Conservation (phyloP, 2,797 vertebrate species). For the Artibeus lituratus region DNA sequence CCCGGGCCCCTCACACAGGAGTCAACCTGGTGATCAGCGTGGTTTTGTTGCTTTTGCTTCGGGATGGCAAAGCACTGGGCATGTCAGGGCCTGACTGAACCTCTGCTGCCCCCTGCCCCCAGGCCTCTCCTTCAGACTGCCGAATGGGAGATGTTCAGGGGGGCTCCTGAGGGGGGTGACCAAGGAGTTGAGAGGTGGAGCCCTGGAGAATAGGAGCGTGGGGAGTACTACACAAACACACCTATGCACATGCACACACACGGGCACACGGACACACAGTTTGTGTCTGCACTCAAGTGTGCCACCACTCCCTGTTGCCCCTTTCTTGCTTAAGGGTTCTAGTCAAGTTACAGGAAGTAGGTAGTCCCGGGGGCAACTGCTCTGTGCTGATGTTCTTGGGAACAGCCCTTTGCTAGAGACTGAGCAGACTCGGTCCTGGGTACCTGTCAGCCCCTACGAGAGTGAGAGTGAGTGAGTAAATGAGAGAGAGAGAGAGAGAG, state of each 20-base stretch:
- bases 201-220: neutral
- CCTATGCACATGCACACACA: too few relatives aligned
- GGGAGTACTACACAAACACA: neutral
- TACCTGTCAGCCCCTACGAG: neutral
- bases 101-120: neutral
- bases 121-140: neutral
- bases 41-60: neutral
- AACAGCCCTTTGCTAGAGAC: neutral
- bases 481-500: neutral
- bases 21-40: too few relatives aligned
- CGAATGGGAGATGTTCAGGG: neutral
- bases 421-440: neutral
- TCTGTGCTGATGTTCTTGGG: neutral
- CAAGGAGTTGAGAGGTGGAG: neutral
- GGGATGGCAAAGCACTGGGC: neutral
- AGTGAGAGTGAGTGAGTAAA: neutral
- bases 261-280: neutral
- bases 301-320: neutral
- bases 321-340: neutral
- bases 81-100: neutral
- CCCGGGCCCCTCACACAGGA: neutral
- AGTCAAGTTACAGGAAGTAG: neutral
- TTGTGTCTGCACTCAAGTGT: too few relatives aligned
- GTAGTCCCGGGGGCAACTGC: fast-evolving
- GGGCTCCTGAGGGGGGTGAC: neutral